Base-by-base conservation (phyloP, 1,140 invertebrate genomes). In the Drosophila fuyamai region DNA sequence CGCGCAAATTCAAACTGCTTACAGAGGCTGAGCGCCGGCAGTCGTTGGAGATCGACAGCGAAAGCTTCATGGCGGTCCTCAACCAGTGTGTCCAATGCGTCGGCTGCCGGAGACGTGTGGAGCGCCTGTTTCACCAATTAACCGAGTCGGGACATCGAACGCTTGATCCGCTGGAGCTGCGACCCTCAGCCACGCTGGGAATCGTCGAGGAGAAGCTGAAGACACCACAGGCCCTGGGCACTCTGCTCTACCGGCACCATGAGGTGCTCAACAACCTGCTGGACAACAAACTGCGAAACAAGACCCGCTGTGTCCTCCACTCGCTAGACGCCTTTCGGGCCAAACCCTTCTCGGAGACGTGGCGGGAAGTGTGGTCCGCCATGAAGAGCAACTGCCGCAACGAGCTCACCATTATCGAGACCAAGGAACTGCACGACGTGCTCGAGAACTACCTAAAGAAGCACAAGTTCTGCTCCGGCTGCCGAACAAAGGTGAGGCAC, bases 381-480 rank as follows among this genome's bases (percentile, higher is more conserved):
- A 97, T 98, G 96, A 95, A 96, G 46, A 92, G 95, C 23, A 95
- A 96, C 46, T 98, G 97, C 82, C 94, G 96, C 57, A 96, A 97
- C 88, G 96, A 98, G 93, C 95, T 98, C 50, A 96, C 97, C 40
- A 94, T 97, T 13, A 96, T 98, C 60, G 96, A 98, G 91, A 95
- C 95, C 60, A 95, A 96, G 84, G 96, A 95, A 63, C 93, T 98
- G 58, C 95, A 97, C 76, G 95, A 95, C 61, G 98, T 97, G 10
- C 94, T 98, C 5, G 97, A 98, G 81, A 96, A 95, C 66, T 98
- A 98, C 93, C 94, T 98, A 40, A 94, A 96, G 61, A 98, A 98
- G 94, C 97, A 98, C 92, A 95, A 97, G 85, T 98, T 98, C 93
- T 98, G 97, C 91, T 95, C 95, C 1, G 97, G 98, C 92, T 98